Conservation (phyloP, 2,113 vertebrate genomes). For the Pterocles gutturalis region DNA sequence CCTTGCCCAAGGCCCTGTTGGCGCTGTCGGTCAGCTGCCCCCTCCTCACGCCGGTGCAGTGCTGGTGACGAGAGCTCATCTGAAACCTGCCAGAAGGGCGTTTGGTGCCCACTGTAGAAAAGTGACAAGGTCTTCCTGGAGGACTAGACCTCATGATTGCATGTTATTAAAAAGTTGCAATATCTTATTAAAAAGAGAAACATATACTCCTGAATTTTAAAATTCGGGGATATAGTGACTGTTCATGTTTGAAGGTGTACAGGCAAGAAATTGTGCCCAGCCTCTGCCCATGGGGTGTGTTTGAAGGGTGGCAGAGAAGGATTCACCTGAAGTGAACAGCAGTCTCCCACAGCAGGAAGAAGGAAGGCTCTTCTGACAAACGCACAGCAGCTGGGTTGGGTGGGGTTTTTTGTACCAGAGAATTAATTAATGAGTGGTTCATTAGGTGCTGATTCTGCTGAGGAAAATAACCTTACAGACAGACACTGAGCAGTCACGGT, state of each 20-base stretch:
- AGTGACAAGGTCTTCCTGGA: neutral
- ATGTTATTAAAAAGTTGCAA: neutral
- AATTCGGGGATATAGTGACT: neutral
- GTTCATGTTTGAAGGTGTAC: neutral
- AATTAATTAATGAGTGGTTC: neutral
- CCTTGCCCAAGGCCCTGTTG: neutral
- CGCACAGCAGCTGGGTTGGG: neutral
- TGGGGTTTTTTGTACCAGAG: neutral
- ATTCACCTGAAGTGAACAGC: neutral
- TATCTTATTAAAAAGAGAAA: neutral
- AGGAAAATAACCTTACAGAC: neutral
- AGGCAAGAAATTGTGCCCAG: neutral
- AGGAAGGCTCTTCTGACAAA: neutral
- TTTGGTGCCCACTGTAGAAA: neutral
- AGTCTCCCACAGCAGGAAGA: neutral
- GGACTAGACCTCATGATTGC: neutral
- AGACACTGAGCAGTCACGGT: neutral
- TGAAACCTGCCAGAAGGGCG: neutral
- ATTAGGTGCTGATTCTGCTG: neutral
- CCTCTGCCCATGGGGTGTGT: neutral
- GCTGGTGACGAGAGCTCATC: neutral
- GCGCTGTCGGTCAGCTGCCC: neutral
- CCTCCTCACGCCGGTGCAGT: neutral
- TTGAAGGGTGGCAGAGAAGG: neutral
- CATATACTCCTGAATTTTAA: neutral